Evolutionary conservation across 2,888 invertebrate species (phyloP), one percentile per base, ranked within the genome.

Genomic region (Microchrysa polita): DNA sequence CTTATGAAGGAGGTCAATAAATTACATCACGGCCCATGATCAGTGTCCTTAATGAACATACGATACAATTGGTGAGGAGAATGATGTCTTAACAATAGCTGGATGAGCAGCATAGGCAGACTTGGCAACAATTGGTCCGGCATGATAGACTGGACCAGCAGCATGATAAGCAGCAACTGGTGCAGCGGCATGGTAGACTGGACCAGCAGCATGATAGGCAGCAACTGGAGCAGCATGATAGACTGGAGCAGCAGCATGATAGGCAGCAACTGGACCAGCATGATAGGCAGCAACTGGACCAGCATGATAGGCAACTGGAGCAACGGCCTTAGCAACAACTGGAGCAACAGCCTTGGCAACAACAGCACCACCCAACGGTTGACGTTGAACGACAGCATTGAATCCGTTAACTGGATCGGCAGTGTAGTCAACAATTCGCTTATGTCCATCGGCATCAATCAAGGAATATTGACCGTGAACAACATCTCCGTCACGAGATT

Each of bases 401-500:
- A 78, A 78, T 73, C 77, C 77, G 67, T 78, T 72, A 1, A 78
- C 55, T 20, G 82, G 80, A 75, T 84, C 84, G 63, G 84, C 82
- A 16, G 81, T 82, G 79, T 88, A 88, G 75, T 89, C 88, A 0
- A 88, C 89, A 63, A 86, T 88, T 77, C 89, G 86, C 81, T 86
- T 86, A 76, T 86, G 87, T 77, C 89, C 88, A 79, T 89, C 89
- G 69, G 88, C 85, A 75, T 85, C 85, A 52, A 77, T 78, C 23
- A 85, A 77, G 57, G 83, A 83, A 79, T 84, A 85, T 74, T 81
- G 87, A 82, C 81, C 88, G 80, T 86, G 86, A 65, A 89, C 89
- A 78, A 85, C 85, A 83, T 88, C 88, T 27, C 89, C 89, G 76
- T 84, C 82, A 77, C 89, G 87, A 78, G 86, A 85, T 83, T 89